These are phyloP conservation scores for Corythaeola cristata DNA, from an alignment of 2,113 vertebrate species.

Conservation along the genomic window DNA sequence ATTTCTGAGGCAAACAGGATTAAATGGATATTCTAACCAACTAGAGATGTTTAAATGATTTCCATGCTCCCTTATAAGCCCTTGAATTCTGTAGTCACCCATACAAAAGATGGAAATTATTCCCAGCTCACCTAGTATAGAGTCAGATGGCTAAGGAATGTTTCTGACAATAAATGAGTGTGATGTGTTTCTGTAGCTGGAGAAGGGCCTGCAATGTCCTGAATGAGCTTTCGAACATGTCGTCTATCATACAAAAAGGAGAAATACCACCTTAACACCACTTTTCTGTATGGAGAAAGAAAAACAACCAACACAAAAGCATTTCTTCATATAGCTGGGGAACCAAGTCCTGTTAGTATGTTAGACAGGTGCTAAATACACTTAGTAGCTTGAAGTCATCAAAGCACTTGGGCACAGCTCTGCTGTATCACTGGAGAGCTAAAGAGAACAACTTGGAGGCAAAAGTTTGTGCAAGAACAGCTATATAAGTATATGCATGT, in stretches of 20 bases:
- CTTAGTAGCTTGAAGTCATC: background rate
- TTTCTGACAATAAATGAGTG: background rate
- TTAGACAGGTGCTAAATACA: background rate
- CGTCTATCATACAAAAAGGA: background rate
- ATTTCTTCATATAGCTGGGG: background rate
- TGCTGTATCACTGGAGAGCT: background rate
- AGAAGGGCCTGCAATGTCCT: background rate
- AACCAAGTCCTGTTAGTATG: background rate
- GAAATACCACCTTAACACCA: background rate
- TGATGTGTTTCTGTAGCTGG: background rate
- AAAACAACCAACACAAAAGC: background rate
- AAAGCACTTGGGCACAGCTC: background rate
- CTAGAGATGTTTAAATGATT: background rate
- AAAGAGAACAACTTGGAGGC: background rate
- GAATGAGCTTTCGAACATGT: background rate
- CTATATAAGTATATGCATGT: background rate
- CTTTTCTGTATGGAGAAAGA: background rate
- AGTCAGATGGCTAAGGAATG: background rate
- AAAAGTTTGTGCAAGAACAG: background rate
- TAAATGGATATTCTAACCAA: background rate
- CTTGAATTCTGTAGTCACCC: background rate
- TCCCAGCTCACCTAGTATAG: background rate
- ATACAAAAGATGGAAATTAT: background rate
- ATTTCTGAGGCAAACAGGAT: background rate
- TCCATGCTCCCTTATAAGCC: background rate